Conservation (phyloP, 2,888 invertebrate species). For the Ophraella communa region DNA sequence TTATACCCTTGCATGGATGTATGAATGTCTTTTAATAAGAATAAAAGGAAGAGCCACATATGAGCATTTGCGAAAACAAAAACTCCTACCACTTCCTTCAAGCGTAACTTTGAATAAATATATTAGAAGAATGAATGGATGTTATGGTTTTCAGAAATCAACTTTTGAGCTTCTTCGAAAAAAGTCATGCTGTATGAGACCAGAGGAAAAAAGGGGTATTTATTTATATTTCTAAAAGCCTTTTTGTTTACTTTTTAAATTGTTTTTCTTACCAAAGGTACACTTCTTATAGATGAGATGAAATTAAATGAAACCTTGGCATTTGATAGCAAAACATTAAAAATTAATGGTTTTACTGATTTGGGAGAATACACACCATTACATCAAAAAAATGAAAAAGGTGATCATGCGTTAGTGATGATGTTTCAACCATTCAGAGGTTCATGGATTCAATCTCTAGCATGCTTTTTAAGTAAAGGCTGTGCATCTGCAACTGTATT, state of each 20-base stretch:
- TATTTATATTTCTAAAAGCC: background rate
- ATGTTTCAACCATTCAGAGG: constrained; percentile 35
- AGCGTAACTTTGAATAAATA: background rate
- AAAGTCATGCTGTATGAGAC: background rate
- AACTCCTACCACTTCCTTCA: background rate
- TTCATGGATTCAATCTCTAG: constrained; percentile 9
- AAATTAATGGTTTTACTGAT: constrained; percentile 30
- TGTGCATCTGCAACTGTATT: constrained; percentile 19
- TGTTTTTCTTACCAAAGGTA: background rate
- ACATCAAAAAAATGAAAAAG: too few relatives aligned
- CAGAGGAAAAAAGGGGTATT: background rate
- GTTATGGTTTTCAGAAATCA: background rate
- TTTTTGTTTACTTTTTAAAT: background rate
- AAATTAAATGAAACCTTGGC: constrained; percentile 18
- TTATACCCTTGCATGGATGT: background rate
- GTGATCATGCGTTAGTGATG: constrained; percentile 31
- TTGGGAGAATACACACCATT: constrained; percentile 25
- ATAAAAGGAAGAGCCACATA: background rate
- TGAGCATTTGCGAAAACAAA: background rate
- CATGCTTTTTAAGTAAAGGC: constrained; percentile 26
- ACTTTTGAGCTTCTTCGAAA: background rate
- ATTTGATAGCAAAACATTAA: constrained; percentile 27
- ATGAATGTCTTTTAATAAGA: background rate
- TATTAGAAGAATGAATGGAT: background rate
- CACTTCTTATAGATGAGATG: constrained; percentile 24